phyloP scores from a whole-genome alignment of 2,113 vertebrate species.

The Nothocercus nigrocapillus region DNA sequence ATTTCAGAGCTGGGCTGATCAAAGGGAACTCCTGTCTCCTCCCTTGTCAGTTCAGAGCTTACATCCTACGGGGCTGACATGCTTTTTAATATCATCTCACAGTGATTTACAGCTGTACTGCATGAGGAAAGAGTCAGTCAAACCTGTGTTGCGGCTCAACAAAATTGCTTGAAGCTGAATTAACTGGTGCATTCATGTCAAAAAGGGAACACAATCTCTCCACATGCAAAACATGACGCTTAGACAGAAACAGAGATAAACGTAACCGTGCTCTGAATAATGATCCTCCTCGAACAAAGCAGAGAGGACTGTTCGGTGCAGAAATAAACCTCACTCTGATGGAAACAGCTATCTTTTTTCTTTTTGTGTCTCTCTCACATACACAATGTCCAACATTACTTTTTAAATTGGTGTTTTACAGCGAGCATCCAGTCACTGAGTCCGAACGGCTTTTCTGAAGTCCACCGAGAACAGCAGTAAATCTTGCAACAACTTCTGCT shows the following conservation, averaged over 20 bases:
- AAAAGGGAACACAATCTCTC: constrained; percentile 33
- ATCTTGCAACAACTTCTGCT: neutral
- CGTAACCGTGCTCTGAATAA: neutral
- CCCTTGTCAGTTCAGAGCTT: neutral
- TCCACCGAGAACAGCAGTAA: neutral
- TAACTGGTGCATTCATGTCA: neutral
- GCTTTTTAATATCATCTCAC: neutral
- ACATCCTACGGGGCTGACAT: neutral
- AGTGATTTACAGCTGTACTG: constrained; percentile 43
- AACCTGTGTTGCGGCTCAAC: constrained; percentile 52
- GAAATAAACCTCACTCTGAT: neutral
- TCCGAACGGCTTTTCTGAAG: neutral
- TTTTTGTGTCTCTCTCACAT: neutral
- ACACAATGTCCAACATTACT: neutral
- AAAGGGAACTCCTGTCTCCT: neutral
- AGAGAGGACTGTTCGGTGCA: neutral
- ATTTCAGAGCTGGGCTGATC: neutral
- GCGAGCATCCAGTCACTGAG: neutral
- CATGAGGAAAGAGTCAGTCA: constrained; percentile 28
- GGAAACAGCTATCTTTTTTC: neutral
- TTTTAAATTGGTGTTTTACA: neutral
- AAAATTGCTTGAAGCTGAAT: constrained; percentile 23
- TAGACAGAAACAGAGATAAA: neutral
- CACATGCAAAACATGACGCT: neutral
- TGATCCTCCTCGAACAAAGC: neutral